Evolutionary conservation across 2,888 invertebrate genomes (phyloP).

Genomic region (Hyposoter dolosus): DNA sequence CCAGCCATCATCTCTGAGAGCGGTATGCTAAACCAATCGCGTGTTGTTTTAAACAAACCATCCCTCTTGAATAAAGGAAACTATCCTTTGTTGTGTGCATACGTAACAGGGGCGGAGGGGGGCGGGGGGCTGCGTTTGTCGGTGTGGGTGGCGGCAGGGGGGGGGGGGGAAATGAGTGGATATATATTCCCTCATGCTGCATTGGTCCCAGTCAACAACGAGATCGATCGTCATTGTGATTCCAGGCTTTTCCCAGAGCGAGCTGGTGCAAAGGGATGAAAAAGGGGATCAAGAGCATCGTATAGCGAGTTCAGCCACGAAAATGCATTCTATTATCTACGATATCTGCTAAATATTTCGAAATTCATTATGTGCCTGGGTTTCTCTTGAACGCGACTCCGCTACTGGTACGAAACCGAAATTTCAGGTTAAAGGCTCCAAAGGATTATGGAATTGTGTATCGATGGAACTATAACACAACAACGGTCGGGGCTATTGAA

Average conservation of each 20-base stretch:
- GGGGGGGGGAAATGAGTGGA: slow-evolving; percentile 51
- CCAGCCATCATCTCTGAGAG: slow-evolving; percentile 10
- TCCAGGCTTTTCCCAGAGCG: slow-evolving; percentile 13
- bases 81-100: slow-evolving; percentile 57
- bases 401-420: not conserved
- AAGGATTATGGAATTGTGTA: not conserved
- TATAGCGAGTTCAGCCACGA: not conserved
- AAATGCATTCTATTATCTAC: slow-evolving; percentile 15
- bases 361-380: slow-evolving; percentile 8
- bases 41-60: slow-evolving; percentile 69
- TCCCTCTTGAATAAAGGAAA: slow-evolving; percentile 68
- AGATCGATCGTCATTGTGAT: slow-evolving; percentile 43
- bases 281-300: slow-evolving; percentile 9
- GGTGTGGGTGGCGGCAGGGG: slow-evolving; percentile 13
- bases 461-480: not conserved
- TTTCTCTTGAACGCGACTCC: not conserved
- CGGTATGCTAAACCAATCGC: slow-evolving; percentile 66
- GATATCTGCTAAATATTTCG: not conserved
- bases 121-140: slow-evolving; percentile 1
- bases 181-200: slow-evolving; percentile 68
- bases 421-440: not conserved
- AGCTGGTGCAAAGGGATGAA: slow-evolving; percentile 6
- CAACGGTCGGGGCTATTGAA: not conserved
- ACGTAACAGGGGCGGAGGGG: not conserved
- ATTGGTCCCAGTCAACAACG: slow-evolving; percentile 54